Conservation (phyloP, 2,113 vertebrate species). For the Microcebus tavaratra region DNA sequence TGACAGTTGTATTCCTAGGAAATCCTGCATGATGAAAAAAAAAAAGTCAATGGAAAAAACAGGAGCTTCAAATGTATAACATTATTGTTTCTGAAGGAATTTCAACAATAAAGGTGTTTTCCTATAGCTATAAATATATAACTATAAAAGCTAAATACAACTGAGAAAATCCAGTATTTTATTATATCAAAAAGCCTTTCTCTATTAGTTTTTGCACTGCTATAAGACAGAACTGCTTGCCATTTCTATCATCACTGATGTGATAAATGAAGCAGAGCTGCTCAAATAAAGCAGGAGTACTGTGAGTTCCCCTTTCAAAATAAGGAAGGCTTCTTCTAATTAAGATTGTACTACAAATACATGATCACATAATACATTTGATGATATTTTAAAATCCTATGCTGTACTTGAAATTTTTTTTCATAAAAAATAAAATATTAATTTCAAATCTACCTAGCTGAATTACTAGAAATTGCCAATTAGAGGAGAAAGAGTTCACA, state of each 20-base stretch:
- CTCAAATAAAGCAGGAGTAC: neutral
- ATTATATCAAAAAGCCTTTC: neutral
- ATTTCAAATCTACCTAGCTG: neutral
- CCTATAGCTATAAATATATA: neutral
- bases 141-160: neutral
- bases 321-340: neutral
- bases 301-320: neutral
- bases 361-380: neutral
- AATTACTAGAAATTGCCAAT: neutral
- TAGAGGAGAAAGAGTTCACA: neutral
- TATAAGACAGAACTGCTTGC: neutral
- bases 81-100: constrained; percentile 17
- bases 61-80: neutral
- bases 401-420: neutral
- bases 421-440: constrained; percentile 1
- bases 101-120: constrained; percentile 21
- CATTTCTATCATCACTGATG: neutral
- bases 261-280: neutral
- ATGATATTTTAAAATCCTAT: neutral
- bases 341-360: neutral
- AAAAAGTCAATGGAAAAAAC: neutral
- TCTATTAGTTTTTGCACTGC: neutral
- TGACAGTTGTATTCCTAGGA: neutral
- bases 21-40: neutral
- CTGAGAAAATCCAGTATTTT: constrained; percentile 9